Evolutionary conservation across 1,140 invertebrate species (phyloP).

Genomic region (Lordiphosa collinella): DNA sequence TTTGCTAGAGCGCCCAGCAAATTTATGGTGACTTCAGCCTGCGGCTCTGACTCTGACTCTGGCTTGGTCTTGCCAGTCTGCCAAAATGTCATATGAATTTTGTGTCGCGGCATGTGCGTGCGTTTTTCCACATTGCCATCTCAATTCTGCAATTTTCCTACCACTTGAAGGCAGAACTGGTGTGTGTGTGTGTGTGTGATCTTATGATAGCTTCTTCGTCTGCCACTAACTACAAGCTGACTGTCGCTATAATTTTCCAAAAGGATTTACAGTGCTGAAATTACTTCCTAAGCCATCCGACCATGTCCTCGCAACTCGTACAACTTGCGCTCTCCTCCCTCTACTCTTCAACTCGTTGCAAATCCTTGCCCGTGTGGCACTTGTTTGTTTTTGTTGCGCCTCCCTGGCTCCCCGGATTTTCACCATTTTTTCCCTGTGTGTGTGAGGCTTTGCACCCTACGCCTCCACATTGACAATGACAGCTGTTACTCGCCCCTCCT

Average conservation of each 20-base stretch:
- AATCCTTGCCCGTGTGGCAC: conserved; percentile 34
- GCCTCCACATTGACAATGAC: conserved; percentile 41
- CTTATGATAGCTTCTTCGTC: conserved; percentile 59
- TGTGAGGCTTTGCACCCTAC: conserved; percentile 50
- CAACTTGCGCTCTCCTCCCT: conserved; percentile 34
- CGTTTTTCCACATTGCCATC: not conserved
- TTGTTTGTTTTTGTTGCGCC: conserved; percentile 34
- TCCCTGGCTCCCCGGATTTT: conserved; percentile 9
- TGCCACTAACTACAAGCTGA: conserved; percentile 75
- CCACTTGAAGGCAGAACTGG: conserved; percentile 9
- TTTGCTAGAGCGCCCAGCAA: conserved; percentile 43
- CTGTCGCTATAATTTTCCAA: conserved; percentile 75
- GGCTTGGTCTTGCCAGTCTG: conserved; percentile 22
- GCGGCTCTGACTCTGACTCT: conserved; percentile 14
- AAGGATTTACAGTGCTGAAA: conserved; percentile 76
- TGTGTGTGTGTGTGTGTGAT: conserved; percentile 57
- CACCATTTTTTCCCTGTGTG: not conserved
- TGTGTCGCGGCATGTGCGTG: conserved; percentile 43
- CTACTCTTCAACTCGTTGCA: conserved; percentile 51
- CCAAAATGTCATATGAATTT: conserved; percentile 67
- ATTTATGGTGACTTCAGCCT: conserved; percentile 56
- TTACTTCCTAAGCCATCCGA: conserved; percentile 75
- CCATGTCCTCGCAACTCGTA: conserved; percentile 53
- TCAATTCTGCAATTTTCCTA: conserved; percentile 13
- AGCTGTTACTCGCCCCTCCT: conserved; percentile 21